A percentile compares a stretch with the other conserved stretches of the same genome.
These are phyloP conservation scores for Acleris literana DNA, from an alignment of 2,888 invertebrate genomes.

Conservation along the genomic window DNA sequence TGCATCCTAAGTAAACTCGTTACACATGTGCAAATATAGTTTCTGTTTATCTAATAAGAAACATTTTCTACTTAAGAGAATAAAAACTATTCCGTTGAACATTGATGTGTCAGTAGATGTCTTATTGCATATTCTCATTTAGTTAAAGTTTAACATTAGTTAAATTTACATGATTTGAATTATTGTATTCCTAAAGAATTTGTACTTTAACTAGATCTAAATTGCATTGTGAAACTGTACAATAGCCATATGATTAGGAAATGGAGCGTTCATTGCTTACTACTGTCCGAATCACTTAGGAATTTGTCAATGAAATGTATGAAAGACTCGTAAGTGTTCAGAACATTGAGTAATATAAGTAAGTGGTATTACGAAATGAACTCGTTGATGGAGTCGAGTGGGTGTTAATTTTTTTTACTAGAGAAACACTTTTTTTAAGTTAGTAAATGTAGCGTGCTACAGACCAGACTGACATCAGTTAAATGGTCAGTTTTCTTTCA, in stretches of 20 bases:
- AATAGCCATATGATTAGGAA: constrained; percentile 80
- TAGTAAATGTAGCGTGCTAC: constrained; percentile 80
- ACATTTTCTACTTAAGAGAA: constrained; percentile 73
- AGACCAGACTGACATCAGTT: constrained; percentile 73
- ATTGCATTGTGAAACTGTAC: constrained; percentile 80
- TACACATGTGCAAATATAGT: constrained; percentile 73
- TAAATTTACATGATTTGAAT: constrained; percentile 79
- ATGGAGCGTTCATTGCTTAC: constrained; percentile 78
- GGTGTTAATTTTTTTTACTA: constrained; percentile 79
- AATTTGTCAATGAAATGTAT: constrained; percentile 76
- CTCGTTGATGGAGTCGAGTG: constrained; percentile 77
- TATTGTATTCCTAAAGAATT: constrained; percentile 80
- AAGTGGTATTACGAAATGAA: constrained; percentile 78
- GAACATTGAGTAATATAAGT: constrained; percentile 80
- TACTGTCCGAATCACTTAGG: constrained; percentile 70
- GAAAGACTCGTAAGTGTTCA: constrained; percentile 78
- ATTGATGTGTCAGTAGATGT: constrained; percentile 79
- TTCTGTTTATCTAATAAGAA: constrained; percentile 74
- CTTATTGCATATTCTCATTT: constrained; percentile 68
- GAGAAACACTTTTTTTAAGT: constrained; percentile 73
- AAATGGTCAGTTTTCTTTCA: constrained; percentile 82
- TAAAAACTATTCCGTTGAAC: constrained; percentile 70
- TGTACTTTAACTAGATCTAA: constrained; percentile 83
- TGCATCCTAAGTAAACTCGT: constrained; percentile 71
- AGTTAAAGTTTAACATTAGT: constrained; percentile 78